A percentile compares a stretch with the other conserved stretches of the same genome.
phyloP scores from a whole-genome alignment of 2,888 invertebrate species.

The Drosophila multiciliata region DNA sequence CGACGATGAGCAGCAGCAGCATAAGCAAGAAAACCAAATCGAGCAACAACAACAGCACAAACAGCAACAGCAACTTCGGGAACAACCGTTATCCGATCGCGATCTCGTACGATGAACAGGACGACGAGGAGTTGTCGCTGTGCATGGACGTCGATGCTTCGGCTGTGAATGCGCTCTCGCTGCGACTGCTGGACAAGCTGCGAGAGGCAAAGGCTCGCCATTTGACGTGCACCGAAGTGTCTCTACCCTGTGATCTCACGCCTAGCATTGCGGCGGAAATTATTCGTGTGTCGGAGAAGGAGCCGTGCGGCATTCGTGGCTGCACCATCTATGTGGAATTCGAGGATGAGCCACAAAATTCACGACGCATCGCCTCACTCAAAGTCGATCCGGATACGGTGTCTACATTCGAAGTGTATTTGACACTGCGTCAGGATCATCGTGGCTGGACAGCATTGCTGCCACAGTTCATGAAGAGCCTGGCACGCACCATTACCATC shows the following conservation, averaged over 20 bases:
- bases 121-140: constrained; percentile 40
- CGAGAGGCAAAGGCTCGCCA: constrained; percentile 82
- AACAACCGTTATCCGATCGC: constrained; percentile 29
- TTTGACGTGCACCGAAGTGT: constrained; percentile 82
- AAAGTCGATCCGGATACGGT: constrained; percentile 82
- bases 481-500: constrained; percentile 82
- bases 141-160: constrained; percentile 51
- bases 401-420: constrained; percentile 81
- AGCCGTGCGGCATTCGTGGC: constrained; percentile 82
- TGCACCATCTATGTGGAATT: constrained; percentile 83
- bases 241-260: constrained; percentile 84
- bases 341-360: constrained; percentile 82
- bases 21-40: constrained; percentile 71
- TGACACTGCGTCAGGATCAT: constrained; percentile 82
- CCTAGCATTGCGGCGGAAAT: constrained; percentile 82
- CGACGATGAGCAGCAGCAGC: constrained; percentile 47
- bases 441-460: constrained; percentile 82
- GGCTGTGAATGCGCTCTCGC: constrained; percentile 69
- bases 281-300: constrained; percentile 81
- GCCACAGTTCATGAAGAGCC: constrained; percentile 83
- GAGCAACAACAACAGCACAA: constrained; percentile 37
- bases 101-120: constrained; percentile 39
- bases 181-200: constrained; percentile 77
- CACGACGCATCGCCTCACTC: constrained; percentile 80
- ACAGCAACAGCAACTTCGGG: constrained; percentile 13